Conservation (phyloP, 1,140 invertebrate species). For the Tyrophagus putrescentiae region DNA sequence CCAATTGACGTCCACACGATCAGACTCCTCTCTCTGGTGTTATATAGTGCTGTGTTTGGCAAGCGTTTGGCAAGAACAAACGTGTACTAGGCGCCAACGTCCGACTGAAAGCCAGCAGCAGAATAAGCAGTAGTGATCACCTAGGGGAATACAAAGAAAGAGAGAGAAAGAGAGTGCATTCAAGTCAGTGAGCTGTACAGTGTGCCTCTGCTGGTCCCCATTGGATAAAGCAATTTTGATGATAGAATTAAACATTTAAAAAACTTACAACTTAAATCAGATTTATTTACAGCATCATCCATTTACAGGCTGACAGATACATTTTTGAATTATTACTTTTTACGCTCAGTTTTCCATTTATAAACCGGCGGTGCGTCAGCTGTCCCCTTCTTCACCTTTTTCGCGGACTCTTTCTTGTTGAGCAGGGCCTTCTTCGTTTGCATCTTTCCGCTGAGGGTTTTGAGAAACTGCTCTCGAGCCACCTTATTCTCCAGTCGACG, state of each 20-base stretch:
- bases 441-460: constrained; percentile 65
- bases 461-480: constrained; percentile 60
- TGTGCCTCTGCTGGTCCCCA: not conserved
- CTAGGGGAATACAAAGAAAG: not conserved
- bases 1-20: too few relatives aligned
- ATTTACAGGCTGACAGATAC: not conserved
- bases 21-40: too few relatives aligned
- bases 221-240: not conserved
- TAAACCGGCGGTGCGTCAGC: constrained; percentile 60
- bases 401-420: constrained; percentile 44
- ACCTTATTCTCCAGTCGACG: constrained; percentile 64
- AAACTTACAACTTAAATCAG: not conserved
- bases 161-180: too few relatives aligned
- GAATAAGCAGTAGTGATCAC: too few relatives aligned
- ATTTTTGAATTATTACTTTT: constrained; percentile 41
- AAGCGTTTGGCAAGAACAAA: too few relatives aligned
- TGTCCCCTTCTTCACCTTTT: constrained; percentile 46
- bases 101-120: too few relatives aligned
- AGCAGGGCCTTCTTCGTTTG: constrained; percentile 56
- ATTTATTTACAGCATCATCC: not conserved
- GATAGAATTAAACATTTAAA: not conserved
- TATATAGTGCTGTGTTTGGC: too few relatives aligned
- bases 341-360: constrained; percentile 68
- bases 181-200: not conserved
- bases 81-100: too few relatives aligned